These are phyloP conservation scores for Invenusta paracnida DNA, from an alignment of 2,888 invertebrate species.

Conservation along the genomic window DNA sequence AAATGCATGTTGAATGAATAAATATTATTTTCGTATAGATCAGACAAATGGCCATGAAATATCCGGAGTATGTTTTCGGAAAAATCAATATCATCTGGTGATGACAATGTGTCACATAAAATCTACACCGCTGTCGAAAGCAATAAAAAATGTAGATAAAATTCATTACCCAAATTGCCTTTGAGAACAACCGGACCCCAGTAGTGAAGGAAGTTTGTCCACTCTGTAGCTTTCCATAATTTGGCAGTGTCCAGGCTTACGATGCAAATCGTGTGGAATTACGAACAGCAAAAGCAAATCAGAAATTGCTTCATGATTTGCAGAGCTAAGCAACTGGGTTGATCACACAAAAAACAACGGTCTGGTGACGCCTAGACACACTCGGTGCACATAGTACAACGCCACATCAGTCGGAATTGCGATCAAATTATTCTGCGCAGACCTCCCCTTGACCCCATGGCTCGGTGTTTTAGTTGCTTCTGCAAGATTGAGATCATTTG, in stretches of 20 bases:
- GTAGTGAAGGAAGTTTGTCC: background rate
- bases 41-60: background rate
- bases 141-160: background rate
- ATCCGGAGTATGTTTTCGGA: background rate
- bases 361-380: background rate
- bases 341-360: background rate
- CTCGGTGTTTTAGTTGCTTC: background rate
- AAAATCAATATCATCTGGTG: background rate
- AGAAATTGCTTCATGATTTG: background rate
- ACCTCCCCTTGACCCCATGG: background rate
- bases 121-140: background rate
- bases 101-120: background rate
- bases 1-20: background rate
- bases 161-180: background rate
- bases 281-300: background rate
- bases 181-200: background rate
- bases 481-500: background rate
- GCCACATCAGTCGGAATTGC: background rate
- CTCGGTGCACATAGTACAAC: background rate
- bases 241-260: background rate
- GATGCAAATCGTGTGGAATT: background rate
- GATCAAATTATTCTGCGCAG: background rate
- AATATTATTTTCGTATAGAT: background rate
- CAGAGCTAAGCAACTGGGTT: background rate
- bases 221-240: background rate